These are phyloP conservation scores for Orchestes rusci DNA, from an alignment of 2,888 invertebrate species.

Conservation along the genomic window DNA sequence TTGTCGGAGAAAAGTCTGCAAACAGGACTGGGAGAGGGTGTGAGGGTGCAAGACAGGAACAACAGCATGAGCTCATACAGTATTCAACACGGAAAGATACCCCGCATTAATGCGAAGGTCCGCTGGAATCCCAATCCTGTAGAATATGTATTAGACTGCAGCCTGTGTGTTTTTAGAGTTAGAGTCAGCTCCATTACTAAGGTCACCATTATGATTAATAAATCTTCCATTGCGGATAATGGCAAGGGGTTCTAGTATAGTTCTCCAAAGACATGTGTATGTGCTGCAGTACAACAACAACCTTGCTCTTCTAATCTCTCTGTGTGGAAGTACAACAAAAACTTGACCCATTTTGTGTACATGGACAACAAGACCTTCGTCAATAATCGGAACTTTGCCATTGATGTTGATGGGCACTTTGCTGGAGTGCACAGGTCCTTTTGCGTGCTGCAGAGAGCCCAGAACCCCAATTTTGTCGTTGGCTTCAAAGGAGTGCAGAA, in stretches of 20 bases:
- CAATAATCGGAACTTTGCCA: constrained; percentile 76
- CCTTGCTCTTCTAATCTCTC: constrained; percentile 87
- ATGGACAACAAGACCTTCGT: constrained; percentile 84
- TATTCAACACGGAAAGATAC: constrained; percentile 38
- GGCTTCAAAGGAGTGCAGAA: constrained; percentile 93
- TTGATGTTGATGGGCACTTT: constrained; percentile 89
- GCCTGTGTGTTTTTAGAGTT: constrained; percentile 12
- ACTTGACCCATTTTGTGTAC: constrained; percentile 84
- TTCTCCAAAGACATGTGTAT: constrained; percentile 92
- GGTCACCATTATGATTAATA: constrained; percentile 83
- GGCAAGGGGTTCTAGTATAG: constrained; percentile 80
- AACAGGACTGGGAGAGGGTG: constrained; percentile 10
- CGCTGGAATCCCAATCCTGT: constrained; percentile 34
- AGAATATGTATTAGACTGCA: constrained; percentile 37
- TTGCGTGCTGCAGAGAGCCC: constrained; percentile 39
- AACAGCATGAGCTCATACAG: constrained; percentile 37
- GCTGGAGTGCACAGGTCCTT: constrained; percentile 65
- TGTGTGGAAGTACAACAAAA: constrained; percentile 92
- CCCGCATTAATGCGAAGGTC: constrained; percentile 35
- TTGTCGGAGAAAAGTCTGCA: no score
- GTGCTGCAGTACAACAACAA: constrained; percentile 78
- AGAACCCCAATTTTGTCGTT: constrained; percentile 73
- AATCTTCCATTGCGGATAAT: constrained; percentile 79
- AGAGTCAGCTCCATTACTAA: constrained; percentile 55
- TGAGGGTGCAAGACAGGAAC: constrained; percentile 22